phyloP scores from a whole-genome alignment of 2,888 invertebrate species.

The Hydrotaea cyrtoneurina region DNA sequence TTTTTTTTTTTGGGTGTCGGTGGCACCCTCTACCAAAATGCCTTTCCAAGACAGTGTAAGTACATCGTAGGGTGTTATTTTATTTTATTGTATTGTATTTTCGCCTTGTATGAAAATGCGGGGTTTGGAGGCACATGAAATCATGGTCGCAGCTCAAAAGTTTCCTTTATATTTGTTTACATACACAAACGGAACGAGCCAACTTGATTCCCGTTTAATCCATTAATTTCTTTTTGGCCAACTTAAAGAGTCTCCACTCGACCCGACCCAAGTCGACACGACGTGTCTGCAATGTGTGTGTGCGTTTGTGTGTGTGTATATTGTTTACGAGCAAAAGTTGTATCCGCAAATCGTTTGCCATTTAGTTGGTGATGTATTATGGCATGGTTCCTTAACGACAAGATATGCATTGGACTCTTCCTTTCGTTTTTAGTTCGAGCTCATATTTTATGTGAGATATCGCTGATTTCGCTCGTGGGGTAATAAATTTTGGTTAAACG shows the following conservation, averaged over 20 bases:
- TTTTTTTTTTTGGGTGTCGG: background rate
- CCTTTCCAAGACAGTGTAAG: background rate
- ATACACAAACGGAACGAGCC: background rate
- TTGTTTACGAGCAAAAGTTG: slow-evolving; percentile 31
- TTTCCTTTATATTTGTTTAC: slow-evolving; percentile 11
- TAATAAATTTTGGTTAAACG: slow-evolving; percentile 20
- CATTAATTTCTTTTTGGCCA: slow-evolving; percentile 23
- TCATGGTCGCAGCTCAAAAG: background rate
- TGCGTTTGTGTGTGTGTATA: background rate
- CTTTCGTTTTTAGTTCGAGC: slow-evolving; percentile 13
- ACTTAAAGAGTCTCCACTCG: slow-evolving; percentile 15
- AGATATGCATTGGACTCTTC: background rate
- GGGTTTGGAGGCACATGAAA: background rate
- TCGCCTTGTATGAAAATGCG: too few species aligned
- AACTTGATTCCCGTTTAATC: slow-evolving; percentile 25
- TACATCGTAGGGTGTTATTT: background rate
- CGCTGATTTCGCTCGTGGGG: slow-evolving; percentile 23
- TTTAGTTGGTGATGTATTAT: slow-evolving; percentile 31
- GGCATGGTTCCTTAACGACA: slow-evolving; percentile 36
- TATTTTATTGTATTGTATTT: background rate
- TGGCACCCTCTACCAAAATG: background rate
- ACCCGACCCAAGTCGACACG: background rate
- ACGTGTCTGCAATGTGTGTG: background rate
- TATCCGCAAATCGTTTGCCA: slow-evolving; percentile 37
- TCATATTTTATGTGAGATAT: slow-evolving; percentile 38